Evolutionary conservation across 2,888 invertebrate genomes (phyloP).

Genomic region (Pilophorus perplexus): DNA sequence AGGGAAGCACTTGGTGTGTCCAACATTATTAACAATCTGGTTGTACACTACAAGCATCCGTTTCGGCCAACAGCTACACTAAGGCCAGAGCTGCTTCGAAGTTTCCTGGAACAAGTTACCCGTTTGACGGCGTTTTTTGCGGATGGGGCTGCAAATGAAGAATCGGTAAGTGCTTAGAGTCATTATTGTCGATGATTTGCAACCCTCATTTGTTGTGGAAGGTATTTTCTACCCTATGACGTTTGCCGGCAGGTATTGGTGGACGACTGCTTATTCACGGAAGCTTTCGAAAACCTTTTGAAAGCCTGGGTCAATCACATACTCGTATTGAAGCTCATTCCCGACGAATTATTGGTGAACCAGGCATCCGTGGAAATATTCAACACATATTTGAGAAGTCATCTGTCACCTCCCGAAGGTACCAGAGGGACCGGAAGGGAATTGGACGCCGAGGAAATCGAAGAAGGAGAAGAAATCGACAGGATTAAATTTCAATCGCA

Average conservation of each 20-base stretch:
- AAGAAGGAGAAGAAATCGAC: conserved; percentile 66
- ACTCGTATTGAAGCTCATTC: conserved; percentile 36
- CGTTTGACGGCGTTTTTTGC: conserved; percentile 64
- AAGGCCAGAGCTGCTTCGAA: conserved; percentile 55
- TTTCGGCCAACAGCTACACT: conserved; percentile 55
- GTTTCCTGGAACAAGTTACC: conserved; percentile 62
- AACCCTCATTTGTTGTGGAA: too few relatives aligned
- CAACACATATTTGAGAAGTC: conserved; percentile 74
- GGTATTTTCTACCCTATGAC: too few relatives aligned
- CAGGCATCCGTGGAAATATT: conserved; percentile 63
- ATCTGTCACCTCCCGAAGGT: conserved; percentile 80
- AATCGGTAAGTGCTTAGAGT: conserved; percentile 61
- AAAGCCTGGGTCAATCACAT: conserved; percentile 66
- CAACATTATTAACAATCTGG: conserved; percentile 63
- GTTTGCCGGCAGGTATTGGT: conserved; percentile 55
- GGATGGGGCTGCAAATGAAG: conserved; percentile 64
- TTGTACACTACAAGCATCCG: conserved; percentile 60
- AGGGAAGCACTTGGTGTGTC: conserved; percentile 68
- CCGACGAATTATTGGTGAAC: conserved; percentile 54
- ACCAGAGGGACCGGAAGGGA: conserved; percentile 59
- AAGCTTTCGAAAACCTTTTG: conserved; percentile 67
- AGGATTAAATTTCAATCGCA: conserved; percentile 67
- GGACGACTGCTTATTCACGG: conserved; percentile 60
- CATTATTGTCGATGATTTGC: not conserved
- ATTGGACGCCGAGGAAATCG: conserved; percentile 57